Conservation (phyloP, 2,888 invertebrate species). For the Melanostoma scalare region DNA sequence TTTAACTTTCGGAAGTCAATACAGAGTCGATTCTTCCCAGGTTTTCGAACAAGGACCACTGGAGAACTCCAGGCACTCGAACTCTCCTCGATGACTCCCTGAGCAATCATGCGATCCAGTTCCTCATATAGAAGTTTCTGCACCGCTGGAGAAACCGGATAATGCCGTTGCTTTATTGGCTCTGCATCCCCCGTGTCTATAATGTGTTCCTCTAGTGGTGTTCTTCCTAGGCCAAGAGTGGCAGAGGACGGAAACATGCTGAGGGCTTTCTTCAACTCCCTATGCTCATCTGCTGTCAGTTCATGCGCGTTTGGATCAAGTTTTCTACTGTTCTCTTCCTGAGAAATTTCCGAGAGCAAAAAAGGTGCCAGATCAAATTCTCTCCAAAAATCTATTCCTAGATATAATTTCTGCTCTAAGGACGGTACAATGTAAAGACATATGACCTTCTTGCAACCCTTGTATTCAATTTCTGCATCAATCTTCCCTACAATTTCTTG, state of each 20-base stretch:
- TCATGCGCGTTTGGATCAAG: neutral
- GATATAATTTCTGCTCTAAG: neutral
- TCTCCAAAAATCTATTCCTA: constrained; percentile 20
- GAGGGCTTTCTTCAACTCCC: neutral
- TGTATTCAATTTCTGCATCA: neutral
- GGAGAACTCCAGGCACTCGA: no score
- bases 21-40: constrained; percentile 3
- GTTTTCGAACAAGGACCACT: neutral
- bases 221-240: neutral
- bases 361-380: constrained; percentile 1
- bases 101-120: constrained; percentile 3
- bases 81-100: neutral
- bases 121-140: constrained; percentile 12
- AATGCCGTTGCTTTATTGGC: no score
- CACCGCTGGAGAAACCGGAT: no score
- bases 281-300: neutral
- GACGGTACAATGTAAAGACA: neutral
- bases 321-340: neutral
- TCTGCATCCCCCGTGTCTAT: no score
- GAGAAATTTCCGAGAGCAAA: neutral
- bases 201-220: neutral
- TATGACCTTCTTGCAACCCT: neutral
- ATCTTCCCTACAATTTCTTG: neutral
- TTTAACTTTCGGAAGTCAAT: no score
- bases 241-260: constrained; percentile 12